Evolutionary conservation across 2,888 invertebrate species (phyloP).

Genomic region (Phengaris arion): DNA sequence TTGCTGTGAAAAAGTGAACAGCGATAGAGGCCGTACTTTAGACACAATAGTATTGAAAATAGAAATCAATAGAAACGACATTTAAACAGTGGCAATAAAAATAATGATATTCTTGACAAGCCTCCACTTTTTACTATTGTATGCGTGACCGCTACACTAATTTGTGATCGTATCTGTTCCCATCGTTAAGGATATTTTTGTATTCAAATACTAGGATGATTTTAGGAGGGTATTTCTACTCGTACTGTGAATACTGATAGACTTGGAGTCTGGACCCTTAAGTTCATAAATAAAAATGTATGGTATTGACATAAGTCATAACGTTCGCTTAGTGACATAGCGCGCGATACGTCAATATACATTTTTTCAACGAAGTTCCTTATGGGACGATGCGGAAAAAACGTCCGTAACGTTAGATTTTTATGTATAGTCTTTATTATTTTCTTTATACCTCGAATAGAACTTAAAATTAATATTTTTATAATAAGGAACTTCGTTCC

Average conservation of each 20-base stretch:
- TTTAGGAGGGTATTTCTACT: background rate
- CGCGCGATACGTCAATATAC: too few species aligned
- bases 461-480: too few species aligned
- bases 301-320: too few species aligned
- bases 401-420: too few species aligned
- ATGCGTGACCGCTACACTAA: background rate
- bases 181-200: conserved; percentile 15
- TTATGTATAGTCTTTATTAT: too few species aligned
- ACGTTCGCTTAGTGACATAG: too few species aligned
- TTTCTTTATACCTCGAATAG: too few species aligned
- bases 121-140: conserved; percentile 21
- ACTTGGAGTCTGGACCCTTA: background rate
- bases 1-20: background rate
- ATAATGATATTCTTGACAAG: conserved; percentile 21
- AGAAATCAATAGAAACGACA: conserved; percentile 15
- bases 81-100: conserved; percentile 23
- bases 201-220: background rate
- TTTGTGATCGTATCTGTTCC: conserved; percentile 8
- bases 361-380: too few species aligned
- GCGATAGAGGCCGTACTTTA: background rate
- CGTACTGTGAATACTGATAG: background rate
- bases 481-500: too few species aligned
- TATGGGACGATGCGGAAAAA: too few species aligned
- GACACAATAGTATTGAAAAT: background rate
- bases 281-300: background rate